These are phyloP conservation scores for Hypselothyrea guttata DNA, from an alignment of 2,888 invertebrate species.

Conservation along the genomic window DNA sequence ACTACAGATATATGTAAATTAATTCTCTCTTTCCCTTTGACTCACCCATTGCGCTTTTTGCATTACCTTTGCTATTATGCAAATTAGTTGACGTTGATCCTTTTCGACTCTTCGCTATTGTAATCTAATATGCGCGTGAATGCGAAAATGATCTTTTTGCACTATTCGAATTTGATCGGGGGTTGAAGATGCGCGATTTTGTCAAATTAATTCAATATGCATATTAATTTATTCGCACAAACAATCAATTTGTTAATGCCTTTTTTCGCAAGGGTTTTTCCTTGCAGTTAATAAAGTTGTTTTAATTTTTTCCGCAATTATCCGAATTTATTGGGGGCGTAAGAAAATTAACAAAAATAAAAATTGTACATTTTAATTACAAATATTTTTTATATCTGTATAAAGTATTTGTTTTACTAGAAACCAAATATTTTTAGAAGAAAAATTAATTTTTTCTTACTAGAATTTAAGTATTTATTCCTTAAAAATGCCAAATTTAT, in stretches of 20 bases:
- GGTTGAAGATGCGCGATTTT: constrained; percentile 27
- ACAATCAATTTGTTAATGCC: constrained; percentile 34
- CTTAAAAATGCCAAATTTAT: too few species aligned
- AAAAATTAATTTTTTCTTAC: too few species aligned
- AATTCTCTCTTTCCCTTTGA: too few species aligned
- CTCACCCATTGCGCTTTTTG: not conserved
- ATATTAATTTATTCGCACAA: constrained; percentile 1
- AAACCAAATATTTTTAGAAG: too few species aligned
- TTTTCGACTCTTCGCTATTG: constrained; percentile 30
- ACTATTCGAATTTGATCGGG: constrained; percentile 6
- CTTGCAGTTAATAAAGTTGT: constrained; percentile 7
- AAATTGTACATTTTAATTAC: too few species aligned
- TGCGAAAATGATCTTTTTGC: constrained; percentile 25
- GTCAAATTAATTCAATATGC: constrained; percentile 39
- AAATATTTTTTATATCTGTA: too few species aligned
- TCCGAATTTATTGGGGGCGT: too few species aligned
- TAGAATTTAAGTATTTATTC: too few species aligned
- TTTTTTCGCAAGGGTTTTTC: constrained; percentile 3
- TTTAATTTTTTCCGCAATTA: too few species aligned
- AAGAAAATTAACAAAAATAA: too few species aligned
- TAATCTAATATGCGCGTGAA: constrained; percentile 79
- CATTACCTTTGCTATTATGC: constrained; percentile 55
- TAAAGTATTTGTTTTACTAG: too few species aligned
- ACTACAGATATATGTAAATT: not conserved
- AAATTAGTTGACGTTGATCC: constrained; percentile 59